phyloP scores from a whole-genome alignment of 2,797 vertebrate genomes.

The Pogoniulus pusillus region DNA sequence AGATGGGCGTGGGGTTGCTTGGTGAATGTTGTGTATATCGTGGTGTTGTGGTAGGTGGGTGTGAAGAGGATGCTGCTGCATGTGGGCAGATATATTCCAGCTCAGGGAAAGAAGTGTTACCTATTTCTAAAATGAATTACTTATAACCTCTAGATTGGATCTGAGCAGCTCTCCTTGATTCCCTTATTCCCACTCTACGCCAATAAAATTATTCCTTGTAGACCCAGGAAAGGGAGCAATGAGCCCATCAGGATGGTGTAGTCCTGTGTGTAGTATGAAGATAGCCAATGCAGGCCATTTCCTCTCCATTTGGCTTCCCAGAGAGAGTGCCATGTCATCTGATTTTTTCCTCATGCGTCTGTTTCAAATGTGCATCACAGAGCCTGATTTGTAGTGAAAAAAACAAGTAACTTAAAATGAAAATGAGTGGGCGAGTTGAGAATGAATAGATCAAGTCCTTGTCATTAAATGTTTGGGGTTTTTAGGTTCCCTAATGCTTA shows the following conservation, averaged over 20 bases:
- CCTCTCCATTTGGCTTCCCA: not conserved
- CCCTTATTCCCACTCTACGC: not conserved
- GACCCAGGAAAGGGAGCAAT: not conserved
- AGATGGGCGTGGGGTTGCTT: fast-evolving
- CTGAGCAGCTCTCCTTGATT: not conserved
- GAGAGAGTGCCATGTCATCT: not conserved
- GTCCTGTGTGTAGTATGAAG: not conserved
- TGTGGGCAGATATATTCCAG: fast-evolving
- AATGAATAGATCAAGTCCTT: not conserved
- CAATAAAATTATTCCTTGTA: not conserved
- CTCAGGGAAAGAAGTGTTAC: fast-evolving
- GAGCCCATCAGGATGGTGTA: not conserved
- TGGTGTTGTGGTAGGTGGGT: not conserved
- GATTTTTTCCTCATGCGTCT: not conserved
- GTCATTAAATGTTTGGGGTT: not conserved
- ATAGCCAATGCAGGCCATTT: not conserved
- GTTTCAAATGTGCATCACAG: not conserved
- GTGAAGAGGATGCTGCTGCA: fast-evolving
- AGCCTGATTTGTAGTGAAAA: not conserved
- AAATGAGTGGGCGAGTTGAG: not conserved
- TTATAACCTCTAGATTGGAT: not conserved
- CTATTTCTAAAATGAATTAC: not conserved
- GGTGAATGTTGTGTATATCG: fast-evolving
- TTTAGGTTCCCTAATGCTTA: not conserved
- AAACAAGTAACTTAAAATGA: not conserved